Conservation (phyloP, 2,113 vertebrate species). For the Prochilodus magdalenae region DNA sequence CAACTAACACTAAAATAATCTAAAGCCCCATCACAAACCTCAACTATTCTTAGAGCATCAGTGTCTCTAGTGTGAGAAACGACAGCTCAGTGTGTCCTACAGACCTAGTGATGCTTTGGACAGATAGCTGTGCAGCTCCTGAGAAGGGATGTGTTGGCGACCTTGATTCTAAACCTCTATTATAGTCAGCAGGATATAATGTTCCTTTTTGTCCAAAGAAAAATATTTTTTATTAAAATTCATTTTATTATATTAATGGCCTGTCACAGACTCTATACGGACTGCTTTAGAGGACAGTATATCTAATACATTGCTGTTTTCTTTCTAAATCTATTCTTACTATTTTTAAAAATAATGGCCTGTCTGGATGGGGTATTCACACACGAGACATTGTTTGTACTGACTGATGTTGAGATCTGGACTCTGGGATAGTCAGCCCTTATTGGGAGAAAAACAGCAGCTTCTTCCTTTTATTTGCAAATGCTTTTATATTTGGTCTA, state of each 20-base stretch:
- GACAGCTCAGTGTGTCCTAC: not conserved
- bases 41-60: not conserved
- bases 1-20: not conserved
- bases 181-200: not conserved
- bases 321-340: no score
- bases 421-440: no score
- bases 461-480: no score
- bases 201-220: not conserved
- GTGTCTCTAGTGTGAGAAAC: not conserved
- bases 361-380: no score
- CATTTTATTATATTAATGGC: not conserved
- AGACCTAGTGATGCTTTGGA: not conserved
- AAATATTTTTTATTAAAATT: no score
- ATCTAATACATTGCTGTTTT: no score
- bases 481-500: no score
- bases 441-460: no score
- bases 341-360: no score
- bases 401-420: no score
- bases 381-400: no score
- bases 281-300: no score
- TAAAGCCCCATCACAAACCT: not conserved
- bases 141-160: not conserved
- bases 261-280: not conserved
- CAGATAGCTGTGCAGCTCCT: not conserved
- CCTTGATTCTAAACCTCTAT: not conserved